Percentiles rank a stretch among this genome's conserved stretches.
phyloP scores from a whole-genome alignment of 1,140 invertebrate species.

The Drosophila parabipectinata region DNA sequence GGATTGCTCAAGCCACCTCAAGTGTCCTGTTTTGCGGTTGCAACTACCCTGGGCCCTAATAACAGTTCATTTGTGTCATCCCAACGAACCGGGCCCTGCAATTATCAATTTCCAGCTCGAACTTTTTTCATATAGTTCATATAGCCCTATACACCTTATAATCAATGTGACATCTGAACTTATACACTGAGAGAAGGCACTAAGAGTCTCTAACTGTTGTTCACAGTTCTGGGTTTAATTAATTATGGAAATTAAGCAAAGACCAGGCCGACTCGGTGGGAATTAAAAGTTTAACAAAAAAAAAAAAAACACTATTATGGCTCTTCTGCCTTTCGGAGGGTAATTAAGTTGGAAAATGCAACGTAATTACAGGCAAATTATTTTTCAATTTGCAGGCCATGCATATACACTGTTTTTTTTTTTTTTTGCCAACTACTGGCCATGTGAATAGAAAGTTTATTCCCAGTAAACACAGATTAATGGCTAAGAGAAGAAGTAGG shows the following conservation, averaged over 20 bases:
- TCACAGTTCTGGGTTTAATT: neutral
- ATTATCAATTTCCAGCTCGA: slow-evolving; percentile 47
- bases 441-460: slow-evolving; percentile 79
- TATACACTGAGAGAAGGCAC: slow-evolving; percentile 1
- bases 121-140: neutral
- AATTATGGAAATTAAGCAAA: slow-evolving; percentile 76
- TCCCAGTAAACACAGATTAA: slow-evolving; percentile 45
- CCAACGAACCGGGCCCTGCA: slow-evolving; percentile 10
- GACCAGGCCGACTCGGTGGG: slow-evolving; percentile 39
- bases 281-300: slow-evolving; percentile 36
- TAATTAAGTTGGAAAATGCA: slow-evolving; percentile 80
- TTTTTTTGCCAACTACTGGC: slow-evolving; percentile 42
- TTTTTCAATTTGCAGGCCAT: slow-evolving; percentile 73
- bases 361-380: slow-evolving; percentile 79
- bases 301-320: slow-evolving; percentile 21
- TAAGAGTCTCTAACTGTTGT: neutral
- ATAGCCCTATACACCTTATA: slow-evolving; percentile 15
- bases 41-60: slow-evolving; percentile 48
- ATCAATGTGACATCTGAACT: slow-evolving; percentile 72
- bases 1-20: slow-evolving; percentile 46
- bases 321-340: slow-evolving; percentile 35
- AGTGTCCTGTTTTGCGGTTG: slow-evolving; percentile 70
- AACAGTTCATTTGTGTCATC: slow-evolving; percentile 79
- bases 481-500: slow-evolving; percentile 27
- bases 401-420: slow-evolving; percentile 34